Percentiles rank a stretch among this genome's conserved stretches.
These are phyloP conservation scores for Pristiophorus japonicus DNA, from an alignment of 2,113 vertebrate species.

Conservation along the genomic window DNA sequence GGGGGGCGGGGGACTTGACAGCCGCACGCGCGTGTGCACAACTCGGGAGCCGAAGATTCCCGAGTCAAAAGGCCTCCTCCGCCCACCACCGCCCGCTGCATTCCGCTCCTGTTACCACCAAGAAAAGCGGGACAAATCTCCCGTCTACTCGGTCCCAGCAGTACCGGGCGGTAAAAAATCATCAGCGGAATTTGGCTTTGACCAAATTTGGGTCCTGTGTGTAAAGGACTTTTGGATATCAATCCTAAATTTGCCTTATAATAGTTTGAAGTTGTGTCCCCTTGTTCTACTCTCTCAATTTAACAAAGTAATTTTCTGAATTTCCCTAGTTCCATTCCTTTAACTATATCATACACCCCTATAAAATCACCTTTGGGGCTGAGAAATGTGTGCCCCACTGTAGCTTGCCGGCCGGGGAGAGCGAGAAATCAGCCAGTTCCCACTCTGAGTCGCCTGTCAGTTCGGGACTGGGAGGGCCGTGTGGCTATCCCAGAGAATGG, in stretches of 20 bases:
- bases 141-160: too few relatives aligned
- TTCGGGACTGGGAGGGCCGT: neutral
- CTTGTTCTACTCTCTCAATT: neutral
- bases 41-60: too few relatives aligned
- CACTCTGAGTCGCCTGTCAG: neutral
- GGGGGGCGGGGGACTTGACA: too few relatives aligned
- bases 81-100: too few relatives aligned
- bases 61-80: too few relatives aligned
- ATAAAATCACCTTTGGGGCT: neutral
- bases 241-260: neutral
- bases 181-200: too few relatives aligned
- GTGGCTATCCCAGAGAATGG: neutral
- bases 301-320: neutral
- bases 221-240: neutral
- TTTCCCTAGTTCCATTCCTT: neutral
- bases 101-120: too few relatives aligned
- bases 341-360: neutral
- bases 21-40: too few relatives aligned
- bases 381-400: neutral
- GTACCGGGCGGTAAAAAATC: too few relatives aligned
- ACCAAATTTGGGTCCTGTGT: too few relatives aligned
- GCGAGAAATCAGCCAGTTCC: neutral
- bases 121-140: too few relatives aligned
- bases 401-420: neutral
- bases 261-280: neutral